These are phyloP conservation scores for Cataglyphis livida DNA, from an alignment of 2,888 invertebrate genomes.

Conservation along the genomic window DNA sequence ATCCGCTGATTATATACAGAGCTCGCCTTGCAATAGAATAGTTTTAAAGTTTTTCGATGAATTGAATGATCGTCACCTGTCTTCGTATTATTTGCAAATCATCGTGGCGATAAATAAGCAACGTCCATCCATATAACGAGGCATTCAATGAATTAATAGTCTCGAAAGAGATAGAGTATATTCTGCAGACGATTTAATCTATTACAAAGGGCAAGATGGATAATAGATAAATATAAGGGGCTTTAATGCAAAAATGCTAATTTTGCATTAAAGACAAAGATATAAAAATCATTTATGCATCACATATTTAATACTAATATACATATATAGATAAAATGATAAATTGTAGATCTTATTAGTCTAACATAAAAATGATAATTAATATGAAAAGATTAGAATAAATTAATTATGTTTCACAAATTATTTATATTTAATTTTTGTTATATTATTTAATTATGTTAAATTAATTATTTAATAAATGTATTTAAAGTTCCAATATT, in stretches of 20 bases:
- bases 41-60: conserved; percentile 32
- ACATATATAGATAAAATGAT: too few relatives aligned
- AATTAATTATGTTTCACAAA: too few relatives aligned
- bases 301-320: neutral
- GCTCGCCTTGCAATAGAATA: neutral
- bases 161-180: neutral
- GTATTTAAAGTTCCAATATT: neutral
- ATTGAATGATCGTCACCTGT: conserved; percentile 47
- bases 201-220: neutral
- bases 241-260: neutral
- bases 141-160: conserved; percentile 31
- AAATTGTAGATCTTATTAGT: too few relatives aligned
- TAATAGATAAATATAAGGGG: neutral
- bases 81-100: conserved; percentile 48
- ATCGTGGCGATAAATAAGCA: conserved; percentile 16
- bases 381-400: too few relatives aligned
- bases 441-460: too few relatives aligned
- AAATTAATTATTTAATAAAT: neutral
- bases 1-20: conserved; percentile 8
- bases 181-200: conserved; percentile 20
- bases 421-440: too few relatives aligned
- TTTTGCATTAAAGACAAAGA: neutral
- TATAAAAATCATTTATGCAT: neutral
- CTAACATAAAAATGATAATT: too few relatives aligned
- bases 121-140: conserved; percentile 38